Evolutionary conservation across 2,113 vertebrate species (phyloP).

Genomic region (Vidua macroura): DNA sequence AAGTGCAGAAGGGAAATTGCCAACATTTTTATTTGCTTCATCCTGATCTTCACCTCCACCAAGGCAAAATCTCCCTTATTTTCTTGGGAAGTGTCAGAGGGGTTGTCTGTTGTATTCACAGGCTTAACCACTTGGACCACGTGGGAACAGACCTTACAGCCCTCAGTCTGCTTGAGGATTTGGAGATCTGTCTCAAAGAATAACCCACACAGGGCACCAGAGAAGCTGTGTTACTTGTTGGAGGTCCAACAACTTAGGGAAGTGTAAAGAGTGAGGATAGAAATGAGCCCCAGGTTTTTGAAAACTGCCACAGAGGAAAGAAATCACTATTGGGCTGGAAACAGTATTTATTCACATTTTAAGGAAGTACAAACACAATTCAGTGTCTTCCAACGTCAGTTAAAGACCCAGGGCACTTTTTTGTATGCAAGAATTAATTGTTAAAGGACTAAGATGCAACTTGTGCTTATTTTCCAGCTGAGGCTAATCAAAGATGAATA

Average conservation of each 20-base stretch:
- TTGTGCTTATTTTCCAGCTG: neutral
- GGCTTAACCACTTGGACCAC: neutral
- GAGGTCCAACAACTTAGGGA: too few relatives aligned
- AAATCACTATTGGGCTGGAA: neutral
- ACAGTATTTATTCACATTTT: neutral
- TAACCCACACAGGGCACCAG: neutral
- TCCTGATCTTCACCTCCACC: neutral
- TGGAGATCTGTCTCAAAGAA: neutral
- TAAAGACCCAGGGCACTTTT: neutral
- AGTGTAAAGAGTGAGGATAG: neutral
- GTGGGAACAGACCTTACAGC: neutral
- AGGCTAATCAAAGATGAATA: neutral
- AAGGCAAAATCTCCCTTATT: neutral
- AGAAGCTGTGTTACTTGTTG: neutral
- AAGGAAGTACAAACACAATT: neutral
- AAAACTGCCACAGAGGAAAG: neutral
- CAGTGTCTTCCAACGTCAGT: neutral
- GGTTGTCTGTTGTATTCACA: neutral
- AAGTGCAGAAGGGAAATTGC: neutral
- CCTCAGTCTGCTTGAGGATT: neutral
- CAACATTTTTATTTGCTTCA: neutral
- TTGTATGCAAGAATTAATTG: neutral
- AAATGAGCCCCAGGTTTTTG: neutral
- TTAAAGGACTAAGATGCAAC: neutral
- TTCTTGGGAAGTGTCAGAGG: neutral